Conservation (phyloP, 2,797 vertebrate genomes). For the Acanthiza pusilla region DNA sequence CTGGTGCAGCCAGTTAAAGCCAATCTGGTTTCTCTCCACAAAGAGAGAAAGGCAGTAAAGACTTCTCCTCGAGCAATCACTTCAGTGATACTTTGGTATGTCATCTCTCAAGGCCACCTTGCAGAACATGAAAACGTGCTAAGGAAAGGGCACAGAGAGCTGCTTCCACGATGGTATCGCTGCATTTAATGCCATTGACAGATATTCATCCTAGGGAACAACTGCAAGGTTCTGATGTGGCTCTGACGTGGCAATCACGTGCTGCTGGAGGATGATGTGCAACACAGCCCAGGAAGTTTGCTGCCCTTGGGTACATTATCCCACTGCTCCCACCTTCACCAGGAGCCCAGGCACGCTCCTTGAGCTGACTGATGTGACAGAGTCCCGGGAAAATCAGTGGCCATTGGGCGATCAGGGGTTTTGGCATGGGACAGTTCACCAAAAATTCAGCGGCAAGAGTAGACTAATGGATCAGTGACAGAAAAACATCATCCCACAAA, state of each 20-base stretch:
- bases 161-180: not conserved
- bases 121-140: not conserved
- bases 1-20: not conserved
- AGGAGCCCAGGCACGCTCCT: not conserved
- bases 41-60: not conserved
- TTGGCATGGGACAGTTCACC: not conserved
- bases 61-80: not conserved
- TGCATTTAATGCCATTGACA: fast-evolving
- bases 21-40: not conserved
- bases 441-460: not conserved
- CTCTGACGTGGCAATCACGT: not conserved
- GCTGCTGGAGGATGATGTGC: not conserved
- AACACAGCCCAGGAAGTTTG: fast-evolving
- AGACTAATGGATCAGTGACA: not conserved
- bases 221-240: not conserved
- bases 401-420: not conserved
- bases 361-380: not conserved
- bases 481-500: not conserved
- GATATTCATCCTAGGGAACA: not conserved
- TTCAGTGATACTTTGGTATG: not conserved
- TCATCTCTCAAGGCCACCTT: not conserved
- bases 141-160: not conserved
- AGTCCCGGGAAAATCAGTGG: fast-evolving
- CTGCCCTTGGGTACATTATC: not conserved
- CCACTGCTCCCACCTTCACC: not conserved